Percentiles rank a stretch among this genome's conserved stretches.
phyloP scores from a whole-genome alignment of 53 echinoderm and acorn worm genomes.

The Mesocentrotus franciscanus region DNA sequence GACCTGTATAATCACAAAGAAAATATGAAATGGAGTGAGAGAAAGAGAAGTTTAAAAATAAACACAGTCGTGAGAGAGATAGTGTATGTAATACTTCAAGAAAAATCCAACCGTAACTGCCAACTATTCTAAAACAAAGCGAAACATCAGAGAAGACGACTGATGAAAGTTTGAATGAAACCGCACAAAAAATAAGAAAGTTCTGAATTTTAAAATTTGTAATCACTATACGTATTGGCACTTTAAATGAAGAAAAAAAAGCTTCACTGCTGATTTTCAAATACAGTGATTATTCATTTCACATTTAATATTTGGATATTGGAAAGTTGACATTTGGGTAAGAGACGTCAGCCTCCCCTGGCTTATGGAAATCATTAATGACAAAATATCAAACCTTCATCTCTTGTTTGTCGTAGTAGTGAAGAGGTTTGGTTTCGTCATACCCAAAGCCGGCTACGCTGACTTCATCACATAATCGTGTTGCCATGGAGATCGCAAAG shows the following conservation, averaged over 20 bases:
- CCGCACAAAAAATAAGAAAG: no score
- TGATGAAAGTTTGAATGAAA: no score
- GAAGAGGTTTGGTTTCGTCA: slow-evolving; percentile 78
- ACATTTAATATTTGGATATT: neutral
- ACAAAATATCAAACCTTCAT: slow-evolving; percentile 67
- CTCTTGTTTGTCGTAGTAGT: slow-evolving; percentile 88
- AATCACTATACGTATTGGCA: no score
- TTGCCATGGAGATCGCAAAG: slow-evolving; percentile 82
- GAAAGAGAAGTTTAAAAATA: neutral
- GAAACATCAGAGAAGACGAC: no score
- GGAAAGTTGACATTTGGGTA: neutral
- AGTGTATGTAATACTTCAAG: no score
- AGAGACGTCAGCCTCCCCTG: neutral
- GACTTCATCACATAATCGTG: slow-evolving; percentile 91
- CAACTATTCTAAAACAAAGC: no score
- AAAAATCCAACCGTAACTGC: no score
- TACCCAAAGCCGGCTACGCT: slow-evolving; percentile 94
- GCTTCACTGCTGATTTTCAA: no score
- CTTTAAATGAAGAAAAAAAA: no score
- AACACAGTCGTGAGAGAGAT: no score
- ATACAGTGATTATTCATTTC: no score
- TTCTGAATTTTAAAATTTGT: no score
- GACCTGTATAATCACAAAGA: slow-evolving; percentile 25
- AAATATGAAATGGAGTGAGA: neutral
- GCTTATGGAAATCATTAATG: neutral